phyloP scores from a whole-genome alignment of 2,113 vertebrate genomes.

The Upupa epops region DNA sequence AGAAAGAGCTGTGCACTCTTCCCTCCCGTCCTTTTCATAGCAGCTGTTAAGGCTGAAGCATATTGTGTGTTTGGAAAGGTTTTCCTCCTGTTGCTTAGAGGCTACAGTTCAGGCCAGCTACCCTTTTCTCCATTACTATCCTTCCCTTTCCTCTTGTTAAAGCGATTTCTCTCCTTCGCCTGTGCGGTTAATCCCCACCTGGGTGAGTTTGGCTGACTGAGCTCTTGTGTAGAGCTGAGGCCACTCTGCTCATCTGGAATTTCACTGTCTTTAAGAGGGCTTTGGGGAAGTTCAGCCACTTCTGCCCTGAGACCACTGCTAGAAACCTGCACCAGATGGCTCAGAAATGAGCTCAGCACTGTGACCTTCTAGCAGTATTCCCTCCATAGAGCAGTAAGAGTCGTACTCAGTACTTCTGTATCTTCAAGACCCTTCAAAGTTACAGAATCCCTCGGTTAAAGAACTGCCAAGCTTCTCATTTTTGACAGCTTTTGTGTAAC shows the following conservation, averaged over 20 bases:
- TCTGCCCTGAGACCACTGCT: neutral
- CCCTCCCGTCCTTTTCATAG: neutral
- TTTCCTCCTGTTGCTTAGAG: neutral
- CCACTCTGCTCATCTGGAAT: neutral
- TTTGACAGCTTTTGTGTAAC: neutral
- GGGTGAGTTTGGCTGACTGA: neutral
- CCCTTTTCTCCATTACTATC: neutral
- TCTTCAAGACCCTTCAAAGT: neutral
- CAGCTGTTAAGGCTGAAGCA: neutral
- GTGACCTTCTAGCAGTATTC: neutral
- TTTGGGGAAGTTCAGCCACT: neutral
- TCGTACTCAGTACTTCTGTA: neutral
- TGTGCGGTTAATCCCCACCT: neutral
- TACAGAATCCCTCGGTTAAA: neutral
- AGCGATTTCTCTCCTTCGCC: neutral
- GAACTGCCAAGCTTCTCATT: neutral
- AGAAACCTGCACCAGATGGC: neutral
- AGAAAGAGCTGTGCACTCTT: neutral
- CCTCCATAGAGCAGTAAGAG: neutral
- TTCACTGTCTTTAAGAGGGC: neutral
- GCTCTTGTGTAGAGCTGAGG: neutral
- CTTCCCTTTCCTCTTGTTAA: neutral
- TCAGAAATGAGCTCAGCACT: neutral
- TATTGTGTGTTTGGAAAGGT: neutral
- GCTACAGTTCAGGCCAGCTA: neutral